A percentile compares a stretch with the other conserved stretches of the same genome.
Evolutionary conservation across 2,888 invertebrate genomes (phyloP).

Genomic region (Perdita meconis): DNA sequence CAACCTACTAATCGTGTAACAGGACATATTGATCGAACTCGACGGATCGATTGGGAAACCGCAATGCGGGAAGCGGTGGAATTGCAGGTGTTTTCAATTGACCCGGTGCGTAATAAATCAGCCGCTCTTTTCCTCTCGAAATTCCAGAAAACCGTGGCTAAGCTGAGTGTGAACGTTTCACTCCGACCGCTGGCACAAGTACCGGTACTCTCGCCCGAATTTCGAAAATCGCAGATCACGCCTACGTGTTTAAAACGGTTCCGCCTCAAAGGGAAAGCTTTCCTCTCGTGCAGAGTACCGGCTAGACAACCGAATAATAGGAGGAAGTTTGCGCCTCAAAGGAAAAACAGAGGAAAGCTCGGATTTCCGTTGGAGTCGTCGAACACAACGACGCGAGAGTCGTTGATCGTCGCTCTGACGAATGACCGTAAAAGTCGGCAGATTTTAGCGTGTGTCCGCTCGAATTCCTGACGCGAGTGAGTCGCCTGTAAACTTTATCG

Average conservation of each 20-base stretch:
- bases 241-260: neutral
- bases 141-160: slow-evolving; percentile 38
- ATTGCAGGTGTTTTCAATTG: slow-evolving; percentile 64
- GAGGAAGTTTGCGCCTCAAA: neutral
- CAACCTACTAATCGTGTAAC: slow-evolving; percentile 57
- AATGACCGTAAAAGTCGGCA: slow-evolving; percentile 33
- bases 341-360: slow-evolving; percentile 17
- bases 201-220: slow-evolving; percentile 32
- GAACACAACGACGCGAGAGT: neutral
- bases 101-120: slow-evolving; percentile 55
- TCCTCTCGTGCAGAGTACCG: no score
- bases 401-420: slow-evolving; percentile 21
- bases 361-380: slow-evolving; percentile 1
- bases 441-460: slow-evolving; percentile 28
- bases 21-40: slow-evolving; percentile 54
- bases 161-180: slow-evolving; percentile 35
- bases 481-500: slow-evolving; percentile 45
- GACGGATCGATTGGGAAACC: slow-evolving; percentile 58
- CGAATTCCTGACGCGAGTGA: slow-evolving; percentile 12
- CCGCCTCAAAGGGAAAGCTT: slow-evolving; percentile 7
- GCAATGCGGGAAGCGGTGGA: slow-evolving; percentile 51
- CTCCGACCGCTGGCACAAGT: neutral
- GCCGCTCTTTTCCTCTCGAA: slow-evolving; percentile 34
- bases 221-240: slow-evolving; percentile 40
- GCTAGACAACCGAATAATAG: slow-evolving; percentile 9